Conservation (phyloP, 2,797 vertebrate genomes). For the Halcyon chelicuti region DNA sequence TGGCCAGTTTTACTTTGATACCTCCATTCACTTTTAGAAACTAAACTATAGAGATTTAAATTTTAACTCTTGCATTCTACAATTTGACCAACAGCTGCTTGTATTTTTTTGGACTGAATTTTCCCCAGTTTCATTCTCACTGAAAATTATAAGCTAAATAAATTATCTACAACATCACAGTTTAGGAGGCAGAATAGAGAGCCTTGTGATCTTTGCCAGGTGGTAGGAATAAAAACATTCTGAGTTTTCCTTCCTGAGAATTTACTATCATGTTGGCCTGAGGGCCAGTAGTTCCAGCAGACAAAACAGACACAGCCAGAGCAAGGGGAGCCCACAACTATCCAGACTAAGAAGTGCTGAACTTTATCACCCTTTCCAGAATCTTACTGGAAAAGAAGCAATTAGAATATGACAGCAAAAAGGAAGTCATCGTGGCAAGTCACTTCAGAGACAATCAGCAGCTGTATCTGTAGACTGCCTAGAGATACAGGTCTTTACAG, state of each 20-base stretch:
- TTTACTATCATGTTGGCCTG: rapidly evolving
- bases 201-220: background rate
- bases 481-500: background rate
- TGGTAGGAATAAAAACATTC: background rate
- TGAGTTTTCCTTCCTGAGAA: background rate
- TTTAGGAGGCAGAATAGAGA: background rate
- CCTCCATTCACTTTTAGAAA: background rate
- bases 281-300: background rate
- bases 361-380: background rate
- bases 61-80: background rate
- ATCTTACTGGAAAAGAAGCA: background rate
- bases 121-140: background rate
- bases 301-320: background rate
- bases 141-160: background rate
- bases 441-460: background rate
- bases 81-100: background rate
- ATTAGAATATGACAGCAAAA: background rate
- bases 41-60: background rate
- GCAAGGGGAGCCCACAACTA: background rate
- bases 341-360: background rate
- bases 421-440: background rate
- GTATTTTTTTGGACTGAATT: background rate
- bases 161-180: background rate
- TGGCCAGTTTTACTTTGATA: background rate
- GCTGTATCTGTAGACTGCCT: background rate